A percentile compares a stretch with the other conserved stretches of the same genome.
Evolutionary conservation across 2,888 invertebrate species (phyloP).

Genomic region (Caenorhabditis parvicauda): DNA sequence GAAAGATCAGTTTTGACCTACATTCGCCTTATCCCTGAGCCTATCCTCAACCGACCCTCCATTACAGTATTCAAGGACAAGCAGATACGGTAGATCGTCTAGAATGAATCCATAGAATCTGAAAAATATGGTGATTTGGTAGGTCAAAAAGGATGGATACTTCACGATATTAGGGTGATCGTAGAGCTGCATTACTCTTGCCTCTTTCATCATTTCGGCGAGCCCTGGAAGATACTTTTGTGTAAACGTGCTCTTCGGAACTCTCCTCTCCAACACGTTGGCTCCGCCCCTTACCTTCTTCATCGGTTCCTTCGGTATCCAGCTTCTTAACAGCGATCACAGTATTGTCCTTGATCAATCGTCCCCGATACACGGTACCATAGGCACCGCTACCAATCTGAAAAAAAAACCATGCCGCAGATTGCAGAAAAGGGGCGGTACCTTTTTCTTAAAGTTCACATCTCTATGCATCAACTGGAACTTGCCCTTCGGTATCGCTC

Average conservation of each 20-base stretch:
- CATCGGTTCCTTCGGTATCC: slow-evolving; percentile 35
- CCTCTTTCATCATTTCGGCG: slow-evolving; percentile 57
- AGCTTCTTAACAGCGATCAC: slow-evolving; percentile 32
- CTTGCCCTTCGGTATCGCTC: slow-evolving; percentile 44
- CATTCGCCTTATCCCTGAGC: slow-evolving; percentile 14
- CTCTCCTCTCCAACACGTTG: neutral
- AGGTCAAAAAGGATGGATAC: too few species aligned
- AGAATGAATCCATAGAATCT: slow-evolving; percentile 51
- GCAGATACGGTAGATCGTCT: slow-evolving; percentile 47
- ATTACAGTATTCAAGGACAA: slow-evolving; percentile 51
- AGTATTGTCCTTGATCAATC: slow-evolving; percentile 25
- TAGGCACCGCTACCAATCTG: slow-evolving; percentile 51
- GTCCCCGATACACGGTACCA: slow-evolving; percentile 50
- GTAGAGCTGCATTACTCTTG: slow-evolving; percentile 55
- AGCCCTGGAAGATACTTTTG: slow-evolving; percentile 18
- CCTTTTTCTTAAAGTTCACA: slow-evolving; percentile 46
- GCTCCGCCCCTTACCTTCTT: slow-evolving; percentile 8
- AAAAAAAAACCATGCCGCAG: neutral
- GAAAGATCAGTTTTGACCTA: neutral
- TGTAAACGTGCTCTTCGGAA: too few species aligned
- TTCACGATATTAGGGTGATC: slow-evolving; percentile 54
- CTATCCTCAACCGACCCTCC: slow-evolving; percentile 48
- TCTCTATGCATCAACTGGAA: slow-evolving; percentile 46
- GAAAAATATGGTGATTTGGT: neutral
- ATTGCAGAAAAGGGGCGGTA: neutral